phyloP scores from a whole-genome alignment of 2,797 vertebrate genomes.

The Fundulus diaphanus region DNA sequence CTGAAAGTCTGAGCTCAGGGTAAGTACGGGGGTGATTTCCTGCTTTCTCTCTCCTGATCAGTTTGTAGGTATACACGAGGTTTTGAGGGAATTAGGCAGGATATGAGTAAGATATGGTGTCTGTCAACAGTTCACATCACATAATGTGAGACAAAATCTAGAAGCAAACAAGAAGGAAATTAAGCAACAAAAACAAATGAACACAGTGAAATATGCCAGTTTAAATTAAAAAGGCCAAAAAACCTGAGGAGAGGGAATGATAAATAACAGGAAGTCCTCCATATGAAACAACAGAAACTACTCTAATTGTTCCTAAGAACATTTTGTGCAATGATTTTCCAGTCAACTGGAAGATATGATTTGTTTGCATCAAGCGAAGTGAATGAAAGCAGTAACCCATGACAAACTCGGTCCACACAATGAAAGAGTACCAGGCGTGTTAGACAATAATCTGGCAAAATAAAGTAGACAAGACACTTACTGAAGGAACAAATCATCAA shows the following conservation, averaged over 20 bases:
- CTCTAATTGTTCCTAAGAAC: background rate
- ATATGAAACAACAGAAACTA: background rate
- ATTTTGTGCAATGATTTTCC: background rate
- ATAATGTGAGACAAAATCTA: conserved; percentile 26
- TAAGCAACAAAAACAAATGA: conserved; percentile 32
- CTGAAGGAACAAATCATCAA: too few species aligned
- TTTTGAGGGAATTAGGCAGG: conserved; percentile 64
- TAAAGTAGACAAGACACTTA: too few species aligned
- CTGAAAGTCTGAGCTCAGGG: conserved; percentile 70
- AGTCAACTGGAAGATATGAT: background rate
- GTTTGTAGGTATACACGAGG: conserved; percentile 70
- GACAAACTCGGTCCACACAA: too few species aligned
- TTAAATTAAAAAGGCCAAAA: background rate
- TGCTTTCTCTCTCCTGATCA: conserved; percentile 64
- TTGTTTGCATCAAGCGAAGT: too few species aligned
- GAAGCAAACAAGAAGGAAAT: conserved; percentile 11
- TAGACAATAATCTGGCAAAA: too few species aligned
- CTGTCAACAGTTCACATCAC: conserved; percentile 56
- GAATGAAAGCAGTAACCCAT: too few species aligned
- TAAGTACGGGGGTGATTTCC: conserved; percentile 72
- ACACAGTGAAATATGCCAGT: background rate
- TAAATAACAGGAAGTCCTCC: background rate
- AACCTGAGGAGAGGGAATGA: background rate
- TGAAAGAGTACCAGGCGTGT: too few species aligned
- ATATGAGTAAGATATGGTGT: conserved; percentile 42